These are phyloP conservation scores for Holothuria scabra DNA, from an alignment of 53 echinoderm and acorn worm genomes.

Conservation along the genomic window DNA sequence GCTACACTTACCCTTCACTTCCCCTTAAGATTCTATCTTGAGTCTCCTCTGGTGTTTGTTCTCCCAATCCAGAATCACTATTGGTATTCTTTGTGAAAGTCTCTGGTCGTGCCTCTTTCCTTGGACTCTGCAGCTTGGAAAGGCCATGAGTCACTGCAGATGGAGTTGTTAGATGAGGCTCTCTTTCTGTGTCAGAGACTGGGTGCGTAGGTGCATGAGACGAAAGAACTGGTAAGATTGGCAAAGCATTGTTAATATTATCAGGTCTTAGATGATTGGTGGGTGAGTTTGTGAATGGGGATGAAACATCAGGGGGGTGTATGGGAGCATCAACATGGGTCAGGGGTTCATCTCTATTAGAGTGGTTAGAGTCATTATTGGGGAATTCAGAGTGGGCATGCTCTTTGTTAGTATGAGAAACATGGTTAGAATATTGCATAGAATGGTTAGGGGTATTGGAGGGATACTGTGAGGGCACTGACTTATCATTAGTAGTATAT, in stretches of 20 bases:
- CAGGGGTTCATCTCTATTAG: too few species aligned
- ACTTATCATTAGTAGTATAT: background rate
- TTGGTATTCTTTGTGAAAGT: conserved; percentile 88
- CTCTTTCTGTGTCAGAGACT: conserved; percentile 5
- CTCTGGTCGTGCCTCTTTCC: conserved; percentile 66
- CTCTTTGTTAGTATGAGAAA: background rate
- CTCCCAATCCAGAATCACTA: conserved; percentile 89
- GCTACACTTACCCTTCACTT: background rate
- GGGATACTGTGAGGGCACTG: background rate
- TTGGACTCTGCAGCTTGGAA: background rate
- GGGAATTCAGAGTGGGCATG: background rate
- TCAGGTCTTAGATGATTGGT: too few species aligned
- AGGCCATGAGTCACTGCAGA: background rate
- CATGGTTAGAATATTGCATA: background rate
- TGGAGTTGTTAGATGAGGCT: background rate
- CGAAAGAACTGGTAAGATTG: conserved; percentile 19
- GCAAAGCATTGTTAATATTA: background rate
- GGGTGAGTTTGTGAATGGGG: too few species aligned
- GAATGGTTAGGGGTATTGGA: background rate
- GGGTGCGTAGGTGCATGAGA: conserved; percentile 36
- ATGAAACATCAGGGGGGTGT: too few species aligned
- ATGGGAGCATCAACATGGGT: too few species aligned
- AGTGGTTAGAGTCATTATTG: too few species aligned
- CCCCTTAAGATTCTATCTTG: background rate
- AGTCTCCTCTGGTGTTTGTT: conserved; percentile 64